phyloP scores from a whole-genome alignment of 2,113 vertebrate genomes.

The Peromyscus leucopus region DNA sequence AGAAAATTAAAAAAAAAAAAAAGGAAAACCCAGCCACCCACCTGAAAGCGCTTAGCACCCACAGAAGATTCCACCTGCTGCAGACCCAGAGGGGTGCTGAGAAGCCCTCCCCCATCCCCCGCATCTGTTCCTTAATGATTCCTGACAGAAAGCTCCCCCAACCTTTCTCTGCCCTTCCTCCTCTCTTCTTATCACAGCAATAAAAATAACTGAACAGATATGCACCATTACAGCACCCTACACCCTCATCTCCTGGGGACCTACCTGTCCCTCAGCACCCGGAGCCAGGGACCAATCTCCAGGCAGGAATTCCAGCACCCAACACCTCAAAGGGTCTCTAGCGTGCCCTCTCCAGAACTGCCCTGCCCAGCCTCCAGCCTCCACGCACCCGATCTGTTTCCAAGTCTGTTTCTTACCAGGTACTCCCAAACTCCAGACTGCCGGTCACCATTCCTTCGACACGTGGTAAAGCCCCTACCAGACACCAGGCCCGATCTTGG shows the following conservation, averaged over 20 bases:
- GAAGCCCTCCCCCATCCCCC: background rate
- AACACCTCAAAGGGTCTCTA: background rate
- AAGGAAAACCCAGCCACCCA: background rate
- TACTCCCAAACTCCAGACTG: background rate
- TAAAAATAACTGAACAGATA: background rate
- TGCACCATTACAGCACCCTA: background rate
- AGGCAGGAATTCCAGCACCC: background rate
- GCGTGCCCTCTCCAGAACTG: background rate
- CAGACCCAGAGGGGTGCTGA: background rate
- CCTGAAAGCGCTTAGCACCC: background rate
- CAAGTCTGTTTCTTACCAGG: background rate
- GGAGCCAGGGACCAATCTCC: background rate
- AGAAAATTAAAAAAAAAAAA: background rate
- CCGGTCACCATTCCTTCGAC: background rate
- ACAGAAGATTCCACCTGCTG: background rate
- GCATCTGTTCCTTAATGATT: background rate
- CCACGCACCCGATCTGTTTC: background rate
- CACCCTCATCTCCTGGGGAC: background rate
- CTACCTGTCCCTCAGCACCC: background rate
- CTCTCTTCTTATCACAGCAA: background rate
- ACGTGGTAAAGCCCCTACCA: background rate
- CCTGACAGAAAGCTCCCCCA: background rate
- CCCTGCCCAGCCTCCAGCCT: fast-evolving
- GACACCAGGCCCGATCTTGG: background rate
- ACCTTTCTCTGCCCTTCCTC: background rate